Evolutionary conservation across 2,888 invertebrate genomes (phyloP), one percentile per base, ranked within the genome.

Genomic region (Agrochola macilenta): DNA sequence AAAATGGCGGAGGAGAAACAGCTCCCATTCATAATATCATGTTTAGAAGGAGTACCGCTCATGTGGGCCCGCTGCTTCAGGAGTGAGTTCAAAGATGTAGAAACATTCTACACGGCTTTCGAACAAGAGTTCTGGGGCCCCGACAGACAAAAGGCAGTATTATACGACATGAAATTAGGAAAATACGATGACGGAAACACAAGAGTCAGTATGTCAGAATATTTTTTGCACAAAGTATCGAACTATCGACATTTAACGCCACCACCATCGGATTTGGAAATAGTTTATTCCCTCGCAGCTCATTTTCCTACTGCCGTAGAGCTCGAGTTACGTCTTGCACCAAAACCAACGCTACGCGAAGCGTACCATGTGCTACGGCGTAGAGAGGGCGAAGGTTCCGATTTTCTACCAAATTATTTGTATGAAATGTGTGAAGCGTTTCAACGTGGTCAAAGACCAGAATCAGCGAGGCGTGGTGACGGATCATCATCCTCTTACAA

Each of bases 361-460:
- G 96, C 96, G 61, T 96, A 96, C 87, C 94, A 94, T 69, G 90
- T 95, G 87, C 93, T 96, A 74, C 95, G 96, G 46, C 95, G 96
- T 74, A 93, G 96, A 86, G 96, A 96, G 87, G 96, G 96, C 71
- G 96, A 96, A 78, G 89, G 94, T 61, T 91, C 94, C 35, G 96
- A 96, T 86, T 96, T 95, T 88, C 90, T 96, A 79, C 96, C 96
- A 70, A 96, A 96, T 90, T 96, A 96, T 88, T 92, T 96, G 88
- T 96, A 94, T 89, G 96, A 96, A 90, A 96, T 96, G 96, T 96
- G 96, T 84, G 96, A 96, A 84, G 95, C 95, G 43, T 96, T 95
- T 82, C 96, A 96, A 84, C 93, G 94, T 69, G 96, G 96, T 26
- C 93, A 93, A 76, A 92, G 93, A 70, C 94, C 96, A 54, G 95